These are phyloP conservation scores for Neoniphon sammara DNA, from an alignment of 2,797 vertebrate species.

Conservation along the genomic window DNA sequence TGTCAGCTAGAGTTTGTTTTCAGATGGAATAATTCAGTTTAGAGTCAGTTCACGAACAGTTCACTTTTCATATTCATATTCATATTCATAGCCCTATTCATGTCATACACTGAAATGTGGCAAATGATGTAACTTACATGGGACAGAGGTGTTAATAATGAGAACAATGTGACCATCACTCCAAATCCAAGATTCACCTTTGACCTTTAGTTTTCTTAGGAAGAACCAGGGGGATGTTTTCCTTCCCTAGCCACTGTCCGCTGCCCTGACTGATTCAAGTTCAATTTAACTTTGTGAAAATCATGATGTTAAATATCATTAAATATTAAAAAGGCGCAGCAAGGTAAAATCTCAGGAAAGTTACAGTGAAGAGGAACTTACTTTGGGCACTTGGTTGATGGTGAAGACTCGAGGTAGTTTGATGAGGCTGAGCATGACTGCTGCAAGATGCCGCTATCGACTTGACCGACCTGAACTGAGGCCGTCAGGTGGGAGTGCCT, in stretches of 20 bases:
- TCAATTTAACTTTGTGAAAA: neutral
- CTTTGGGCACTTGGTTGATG: slow-evolving; percentile 91
- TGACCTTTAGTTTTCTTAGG: neutral
- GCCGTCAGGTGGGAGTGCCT: slow-evolving; percentile 35
- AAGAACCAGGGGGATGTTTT: neutral
- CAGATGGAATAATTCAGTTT: too few species aligned
- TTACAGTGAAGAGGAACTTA: slow-evolving; percentile 75
- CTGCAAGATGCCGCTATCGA: slow-evolving; percentile 22
- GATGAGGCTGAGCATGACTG: slow-evolving; percentile 86
- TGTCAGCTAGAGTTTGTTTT: too few species aligned
- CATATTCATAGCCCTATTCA: too few species aligned
- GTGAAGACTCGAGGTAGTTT: slow-evolving; percentile 86
- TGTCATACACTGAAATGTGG: too few species aligned
- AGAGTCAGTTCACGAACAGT: too few species aligned
- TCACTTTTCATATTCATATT: too few species aligned
- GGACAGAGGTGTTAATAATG: too few species aligned
- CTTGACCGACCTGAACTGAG: slow-evolving; percentile 38
- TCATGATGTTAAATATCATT: neutral
- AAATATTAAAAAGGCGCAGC: neutral
- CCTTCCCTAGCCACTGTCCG: neutral
- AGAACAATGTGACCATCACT: too few species aligned
- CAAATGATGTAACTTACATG: too few species aligned
- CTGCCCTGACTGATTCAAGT: neutral
- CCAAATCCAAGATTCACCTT: too few species aligned
- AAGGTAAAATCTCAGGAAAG: neutral